phyloP scores from a whole-genome alignment of 2,797 vertebrate genomes.

The Scarus forsteni region DNA sequence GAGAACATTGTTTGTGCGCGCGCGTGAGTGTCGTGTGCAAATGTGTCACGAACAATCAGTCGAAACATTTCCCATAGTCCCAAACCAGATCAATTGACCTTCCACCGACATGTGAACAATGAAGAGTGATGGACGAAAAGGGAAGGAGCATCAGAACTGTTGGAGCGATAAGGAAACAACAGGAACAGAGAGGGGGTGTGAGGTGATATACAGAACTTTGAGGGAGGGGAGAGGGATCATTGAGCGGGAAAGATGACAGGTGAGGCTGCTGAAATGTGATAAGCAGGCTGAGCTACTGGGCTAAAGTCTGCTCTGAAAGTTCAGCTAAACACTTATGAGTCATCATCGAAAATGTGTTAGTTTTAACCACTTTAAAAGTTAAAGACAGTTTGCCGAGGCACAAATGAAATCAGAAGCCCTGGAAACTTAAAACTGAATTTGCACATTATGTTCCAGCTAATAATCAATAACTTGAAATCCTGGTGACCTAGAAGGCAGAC shows the following conservation, averaged over 20 bases:
- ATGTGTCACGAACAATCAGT: slow-evolving; percentile 71
- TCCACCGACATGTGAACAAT: slow-evolving; percentile 70
- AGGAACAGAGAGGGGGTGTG: slow-evolving; percentile 19
- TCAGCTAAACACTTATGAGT: slow-evolving; percentile 38
- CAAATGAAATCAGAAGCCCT: neutral
- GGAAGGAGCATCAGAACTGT: slow-evolving; percentile 46
- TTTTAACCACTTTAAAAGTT: slow-evolving; percentile 21
- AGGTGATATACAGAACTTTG: slow-evolving; percentile 31
- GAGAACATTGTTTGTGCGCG: slow-evolving; percentile 49
- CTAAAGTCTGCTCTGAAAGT: slow-evolving; percentile 10
- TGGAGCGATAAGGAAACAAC: slow-evolving; percentile 30
- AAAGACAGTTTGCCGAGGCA: slow-evolving; percentile 2
- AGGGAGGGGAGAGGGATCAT: slow-evolving; percentile 3
- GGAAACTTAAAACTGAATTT: neutral
- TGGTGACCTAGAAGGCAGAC: too few relatives aligned
- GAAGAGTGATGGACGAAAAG: slow-evolving; percentile 68
- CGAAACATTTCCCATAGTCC: slow-evolving; percentile 74
- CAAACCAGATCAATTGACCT: slow-evolving; percentile 79
- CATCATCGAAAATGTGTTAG: slow-evolving; percentile 27
- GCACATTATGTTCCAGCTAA: neutral
- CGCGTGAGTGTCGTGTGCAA: slow-evolving; percentile 14
- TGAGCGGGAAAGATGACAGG: slow-evolving; percentile 34
- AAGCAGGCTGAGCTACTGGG: slow-evolving; percentile 42
- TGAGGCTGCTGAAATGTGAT: slow-evolving; percentile 39
- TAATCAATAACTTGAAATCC: neutral